A percentile compares a stretch with the other conserved stretches of the same genome.
Evolutionary conservation across 2,113 vertebrate genomes (phyloP).

Genomic region (Lonchura striata): DNA sequence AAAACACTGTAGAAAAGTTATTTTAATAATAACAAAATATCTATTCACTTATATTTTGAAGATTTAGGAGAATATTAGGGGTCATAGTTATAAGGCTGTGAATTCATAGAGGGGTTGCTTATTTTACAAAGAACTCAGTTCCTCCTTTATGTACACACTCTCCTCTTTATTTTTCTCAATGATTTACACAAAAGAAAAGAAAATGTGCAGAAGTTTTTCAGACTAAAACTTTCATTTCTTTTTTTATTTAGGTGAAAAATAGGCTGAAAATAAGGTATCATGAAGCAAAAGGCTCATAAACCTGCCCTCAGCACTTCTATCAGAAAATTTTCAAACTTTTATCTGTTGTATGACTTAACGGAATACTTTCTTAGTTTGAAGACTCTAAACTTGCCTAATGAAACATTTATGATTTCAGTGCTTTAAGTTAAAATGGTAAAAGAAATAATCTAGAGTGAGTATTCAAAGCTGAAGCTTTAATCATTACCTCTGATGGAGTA

Average conservation of each 20-base stretch:
- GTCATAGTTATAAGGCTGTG: background rate
- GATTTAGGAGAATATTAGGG: background rate
- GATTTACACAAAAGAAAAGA: background rate
- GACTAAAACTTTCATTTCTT: background rate
- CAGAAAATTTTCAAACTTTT: background rate
- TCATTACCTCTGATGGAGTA: background rate
- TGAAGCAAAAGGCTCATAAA: background rate
- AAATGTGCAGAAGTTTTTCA: background rate
- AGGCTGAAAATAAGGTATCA: background rate
- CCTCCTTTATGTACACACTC: background rate
- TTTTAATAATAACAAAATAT: background rate
- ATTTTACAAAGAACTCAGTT: background rate
- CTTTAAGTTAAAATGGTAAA: constrained; percentile 6
- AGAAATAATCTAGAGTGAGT: background rate
- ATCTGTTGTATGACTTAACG: background rate
- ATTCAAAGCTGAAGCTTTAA: constrained; percentile 13
- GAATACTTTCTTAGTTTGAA: background rate
- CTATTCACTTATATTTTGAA: background rate
- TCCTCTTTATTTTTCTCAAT: background rate
- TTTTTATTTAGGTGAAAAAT: background rate
- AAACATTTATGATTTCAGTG: background rate
- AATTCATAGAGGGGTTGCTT: background rate
- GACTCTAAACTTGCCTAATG: background rate
- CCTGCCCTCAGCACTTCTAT: background rate
- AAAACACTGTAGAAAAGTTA: background rate